Conservation (phyloP, 2,797 vertebrate genomes). For the Dendrocincla tyrannina region DNA sequence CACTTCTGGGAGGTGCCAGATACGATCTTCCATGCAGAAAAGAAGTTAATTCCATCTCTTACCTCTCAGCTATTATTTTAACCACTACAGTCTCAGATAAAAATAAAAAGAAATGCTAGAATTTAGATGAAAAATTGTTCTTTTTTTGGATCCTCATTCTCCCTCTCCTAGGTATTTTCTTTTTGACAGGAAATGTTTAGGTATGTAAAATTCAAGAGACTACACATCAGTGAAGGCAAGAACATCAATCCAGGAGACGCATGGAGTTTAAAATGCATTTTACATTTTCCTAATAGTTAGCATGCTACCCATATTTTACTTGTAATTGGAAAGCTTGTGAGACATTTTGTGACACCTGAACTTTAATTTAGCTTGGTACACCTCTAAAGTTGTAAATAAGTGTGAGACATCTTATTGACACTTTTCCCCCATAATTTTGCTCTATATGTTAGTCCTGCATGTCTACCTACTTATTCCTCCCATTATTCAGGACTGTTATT, state of each 20-base stretch:
- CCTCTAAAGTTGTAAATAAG: background rate
- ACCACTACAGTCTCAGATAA: background rate
- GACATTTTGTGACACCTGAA: background rate
- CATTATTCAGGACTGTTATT: background rate
- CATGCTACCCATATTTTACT: background rate
- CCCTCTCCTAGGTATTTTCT: background rate
- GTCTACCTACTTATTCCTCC: background rate
- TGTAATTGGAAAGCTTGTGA: background rate
- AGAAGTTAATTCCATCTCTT: background rate
- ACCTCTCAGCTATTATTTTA: background rate
- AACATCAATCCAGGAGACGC: background rate
- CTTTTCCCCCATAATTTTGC: background rate
- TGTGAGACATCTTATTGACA: background rate
- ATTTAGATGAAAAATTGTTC: background rate
- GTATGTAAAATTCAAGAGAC: background rate
- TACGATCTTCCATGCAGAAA: background rate
- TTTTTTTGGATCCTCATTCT: background rate
- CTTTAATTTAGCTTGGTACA: background rate
- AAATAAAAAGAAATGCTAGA: background rate
- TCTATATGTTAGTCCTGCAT: background rate
- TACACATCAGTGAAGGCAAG: background rate
- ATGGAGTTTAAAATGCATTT: background rate
- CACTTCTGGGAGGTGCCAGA: background rate
- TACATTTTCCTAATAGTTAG: background rate
- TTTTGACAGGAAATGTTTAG: background rate